Evolutionary conservation across 2,113 vertebrate genomes (phyloP).

Genomic region (Campylomormyrus tamandua): DNA sequence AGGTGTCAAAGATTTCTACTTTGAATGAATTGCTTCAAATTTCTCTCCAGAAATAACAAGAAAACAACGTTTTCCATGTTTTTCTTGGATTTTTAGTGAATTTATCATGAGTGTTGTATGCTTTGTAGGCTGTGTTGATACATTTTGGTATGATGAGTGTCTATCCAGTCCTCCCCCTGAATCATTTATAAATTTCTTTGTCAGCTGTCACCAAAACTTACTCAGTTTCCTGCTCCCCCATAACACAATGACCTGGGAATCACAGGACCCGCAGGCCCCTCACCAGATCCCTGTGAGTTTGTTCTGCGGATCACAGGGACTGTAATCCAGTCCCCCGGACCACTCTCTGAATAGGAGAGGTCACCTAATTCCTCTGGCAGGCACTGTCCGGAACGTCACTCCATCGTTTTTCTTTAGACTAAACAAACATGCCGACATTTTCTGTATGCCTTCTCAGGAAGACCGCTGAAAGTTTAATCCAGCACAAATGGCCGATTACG

Average conservation of each 20-base stretch:
- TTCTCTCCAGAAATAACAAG: neutral
- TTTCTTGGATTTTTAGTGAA: neutral
- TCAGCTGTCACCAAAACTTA: neutral
- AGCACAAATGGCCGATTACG: neutral
- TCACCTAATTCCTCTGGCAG: neutral
- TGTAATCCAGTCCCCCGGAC: neutral
- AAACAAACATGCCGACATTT: conserved; percentile 15
- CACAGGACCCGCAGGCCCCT: neutral
- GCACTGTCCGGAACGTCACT: conserved; percentile 9
- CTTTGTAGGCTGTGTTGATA: neutral
- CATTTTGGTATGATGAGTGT: neutral
- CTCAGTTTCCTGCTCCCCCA: neutral
- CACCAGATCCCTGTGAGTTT: neutral
- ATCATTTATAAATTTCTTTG: neutral
- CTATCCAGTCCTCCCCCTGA: neutral
- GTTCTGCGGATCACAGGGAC: neutral
- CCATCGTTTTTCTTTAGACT: conserved; percentile 4
- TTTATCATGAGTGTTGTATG: neutral
- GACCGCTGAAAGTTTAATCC: conserved; percentile 15
- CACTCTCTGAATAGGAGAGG: neutral
- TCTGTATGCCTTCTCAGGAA: conserved; percentile 13
- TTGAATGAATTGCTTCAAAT: neutral
- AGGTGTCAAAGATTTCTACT: neutral
- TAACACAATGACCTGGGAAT: neutral
- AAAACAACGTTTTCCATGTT: neutral